Evolutionary conservation across 2,797 vertebrate genomes (phyloP), one percentile per base, ranked within the genome.

Genomic region (Botia kubotai): DNA sequence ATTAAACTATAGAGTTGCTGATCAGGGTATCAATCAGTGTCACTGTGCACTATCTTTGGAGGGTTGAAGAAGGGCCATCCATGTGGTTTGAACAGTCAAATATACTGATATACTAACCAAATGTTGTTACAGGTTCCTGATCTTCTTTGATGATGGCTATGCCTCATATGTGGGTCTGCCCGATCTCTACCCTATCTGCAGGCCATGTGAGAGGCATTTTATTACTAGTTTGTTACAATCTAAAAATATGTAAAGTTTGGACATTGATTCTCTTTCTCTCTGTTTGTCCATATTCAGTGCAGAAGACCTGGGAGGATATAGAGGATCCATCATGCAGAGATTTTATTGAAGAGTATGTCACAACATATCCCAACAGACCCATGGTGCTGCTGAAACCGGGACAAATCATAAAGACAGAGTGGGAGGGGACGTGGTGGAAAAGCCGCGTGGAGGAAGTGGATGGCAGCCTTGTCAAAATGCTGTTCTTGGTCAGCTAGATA

Each of bases 361-460:
- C 96, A 0, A 96, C 97, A 0, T 99, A 99, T 85, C 98, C 98
- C 65, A 99, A 98, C 92, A 91, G 98, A 0, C 98, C 98, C n/a
- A 99, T 99, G 98, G 98, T 99, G n/a, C 93, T 99, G 62, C 93
- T 99, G 0, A 99, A 99, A 90, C 95, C 90, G 0, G 95, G 96
- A 10, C 98, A 99, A 90, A 95, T 97, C 39, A 99, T 99, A 88
- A 99, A 99, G 91, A 99, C 98, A 0, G 97, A 99, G 85, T 99
- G 98, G 98, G 98, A 99, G 75, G 98, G 98, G 6, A 99, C 97
- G 0, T 99, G 98, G 98, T 99, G 98, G 98, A 97, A 96, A 85
- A 99, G 98, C 82, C 94, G 96, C 2, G 97, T 99, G 68, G 98
- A 99, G 77, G 98, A 99, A 82, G 98, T 99, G 83, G 98, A 99